Conservation (phyloP, 1,140 invertebrate species). For the Berghia stephanieae region DNA sequence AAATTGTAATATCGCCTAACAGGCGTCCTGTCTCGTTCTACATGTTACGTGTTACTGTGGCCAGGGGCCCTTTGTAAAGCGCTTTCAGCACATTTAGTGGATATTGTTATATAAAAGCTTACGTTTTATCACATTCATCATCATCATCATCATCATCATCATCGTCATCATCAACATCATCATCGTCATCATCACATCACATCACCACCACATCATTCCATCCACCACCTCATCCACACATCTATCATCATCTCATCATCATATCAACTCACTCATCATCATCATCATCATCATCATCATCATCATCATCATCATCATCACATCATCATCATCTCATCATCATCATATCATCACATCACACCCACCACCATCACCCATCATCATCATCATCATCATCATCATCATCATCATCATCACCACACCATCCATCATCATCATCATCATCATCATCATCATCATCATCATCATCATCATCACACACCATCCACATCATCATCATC, state of each 20-base stretch:
- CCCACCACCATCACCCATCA: no score
- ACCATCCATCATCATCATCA: no score
- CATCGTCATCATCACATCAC: no score
- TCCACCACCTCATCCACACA: background rate
- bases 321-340: no score
- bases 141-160: conserved; percentile 2
- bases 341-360: no score
- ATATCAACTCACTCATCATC: background rate
- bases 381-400: background rate
- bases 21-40: no score
- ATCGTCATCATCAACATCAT: background rate
- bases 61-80: no score
- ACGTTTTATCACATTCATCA: background rate
- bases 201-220: background rate
- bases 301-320: no score
- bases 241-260: background rate
- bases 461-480: background rate
- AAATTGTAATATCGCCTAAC: no score
- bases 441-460: background rate
- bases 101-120: no score
- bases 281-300: background rate
- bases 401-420: background rate
- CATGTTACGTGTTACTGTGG: no score
- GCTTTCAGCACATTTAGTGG: no score
- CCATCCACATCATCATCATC: background rate